A percentile compares a stretch with the other conserved stretches of the same genome.
phyloP scores from a whole-genome alignment of 2,113 vertebrate species.

The Stercorarius parasiticus region DNA sequence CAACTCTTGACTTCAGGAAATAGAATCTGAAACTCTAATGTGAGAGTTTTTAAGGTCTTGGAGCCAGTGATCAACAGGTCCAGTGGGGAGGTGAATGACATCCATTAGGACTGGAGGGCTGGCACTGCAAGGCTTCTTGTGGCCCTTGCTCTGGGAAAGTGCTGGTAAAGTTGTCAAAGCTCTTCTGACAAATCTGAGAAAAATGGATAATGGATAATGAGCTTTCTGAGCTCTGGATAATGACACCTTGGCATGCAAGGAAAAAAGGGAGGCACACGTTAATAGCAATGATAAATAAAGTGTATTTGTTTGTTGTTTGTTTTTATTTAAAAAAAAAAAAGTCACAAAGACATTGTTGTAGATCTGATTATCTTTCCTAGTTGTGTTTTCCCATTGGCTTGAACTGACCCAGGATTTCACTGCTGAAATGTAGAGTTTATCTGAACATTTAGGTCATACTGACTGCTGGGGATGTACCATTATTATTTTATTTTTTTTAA shows the following conservation, averaged over 20 bases:
- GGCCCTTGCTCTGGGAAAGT: not conserved
- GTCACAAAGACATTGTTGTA: not conserved
- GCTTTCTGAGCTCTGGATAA: not conserved
- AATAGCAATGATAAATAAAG: not conserved
- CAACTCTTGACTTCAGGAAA: not conserved
- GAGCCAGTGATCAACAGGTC: not conserved
- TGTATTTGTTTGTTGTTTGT: too few species aligned
- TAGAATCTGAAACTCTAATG: not conserved
- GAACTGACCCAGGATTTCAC: not conserved
- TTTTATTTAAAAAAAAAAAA: not conserved
- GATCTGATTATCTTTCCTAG: not conserved
- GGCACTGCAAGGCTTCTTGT: accelerated
- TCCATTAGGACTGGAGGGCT: not conserved
- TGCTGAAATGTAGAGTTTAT: not conserved
- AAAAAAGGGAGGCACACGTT: not conserved
- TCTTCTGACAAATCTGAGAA: not conserved
- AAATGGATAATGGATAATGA: too few species aligned
- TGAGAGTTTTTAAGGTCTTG: not conserved
- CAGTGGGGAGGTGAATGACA: accelerated
- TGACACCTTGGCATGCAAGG: not conserved
- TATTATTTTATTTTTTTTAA: not conserved
- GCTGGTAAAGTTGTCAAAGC: not conserved
- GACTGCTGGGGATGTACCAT: not conserved
- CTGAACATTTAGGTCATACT: not conserved
- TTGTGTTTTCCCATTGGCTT: not conserved